Conservation (phyloP, 2,797 vertebrate species). For the Falco berigora region DNA sequence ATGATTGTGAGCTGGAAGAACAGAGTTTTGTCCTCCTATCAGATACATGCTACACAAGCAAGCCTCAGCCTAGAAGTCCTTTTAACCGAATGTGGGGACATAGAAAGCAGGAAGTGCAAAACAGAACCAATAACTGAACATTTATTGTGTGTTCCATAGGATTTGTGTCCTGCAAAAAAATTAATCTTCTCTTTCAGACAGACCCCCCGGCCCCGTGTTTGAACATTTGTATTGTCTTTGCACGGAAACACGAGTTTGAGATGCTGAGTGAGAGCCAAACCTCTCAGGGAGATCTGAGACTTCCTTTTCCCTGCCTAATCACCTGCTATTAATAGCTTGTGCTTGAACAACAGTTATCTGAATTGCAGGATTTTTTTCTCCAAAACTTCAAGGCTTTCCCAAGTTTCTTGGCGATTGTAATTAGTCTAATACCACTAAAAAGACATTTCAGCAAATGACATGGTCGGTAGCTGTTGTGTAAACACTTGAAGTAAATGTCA, state of each 20-base stretch:
- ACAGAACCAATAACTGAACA: neutral
- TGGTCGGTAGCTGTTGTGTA: neutral
- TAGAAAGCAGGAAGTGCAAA: neutral
- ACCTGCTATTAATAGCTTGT: neutral
- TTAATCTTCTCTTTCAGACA: neutral
- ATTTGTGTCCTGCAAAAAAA: neutral
- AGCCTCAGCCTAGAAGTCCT: neutral
- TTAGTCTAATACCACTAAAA: neutral
- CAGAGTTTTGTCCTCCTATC: neutral
- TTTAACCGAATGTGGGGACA: neutral
- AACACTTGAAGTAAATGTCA: too few relatives aligned
- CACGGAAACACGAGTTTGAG: neutral
- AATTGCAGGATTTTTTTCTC: neutral
- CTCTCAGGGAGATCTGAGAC: conserved; percentile 15
- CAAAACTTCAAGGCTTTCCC: neutral
- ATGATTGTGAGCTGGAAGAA: neutral
- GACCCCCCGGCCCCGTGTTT: neutral
- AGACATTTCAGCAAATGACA: neutral
- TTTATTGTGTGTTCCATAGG: neutral
- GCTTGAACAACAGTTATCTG: neutral
- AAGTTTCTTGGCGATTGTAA: neutral
- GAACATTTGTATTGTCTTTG: neutral
- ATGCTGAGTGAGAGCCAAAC: neutral
- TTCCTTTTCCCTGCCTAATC: neutral
- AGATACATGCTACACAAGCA: neutral